Conservation (phyloP, 2,888 invertebrate species). For the Rhogogaster chlorosoma region DNA sequence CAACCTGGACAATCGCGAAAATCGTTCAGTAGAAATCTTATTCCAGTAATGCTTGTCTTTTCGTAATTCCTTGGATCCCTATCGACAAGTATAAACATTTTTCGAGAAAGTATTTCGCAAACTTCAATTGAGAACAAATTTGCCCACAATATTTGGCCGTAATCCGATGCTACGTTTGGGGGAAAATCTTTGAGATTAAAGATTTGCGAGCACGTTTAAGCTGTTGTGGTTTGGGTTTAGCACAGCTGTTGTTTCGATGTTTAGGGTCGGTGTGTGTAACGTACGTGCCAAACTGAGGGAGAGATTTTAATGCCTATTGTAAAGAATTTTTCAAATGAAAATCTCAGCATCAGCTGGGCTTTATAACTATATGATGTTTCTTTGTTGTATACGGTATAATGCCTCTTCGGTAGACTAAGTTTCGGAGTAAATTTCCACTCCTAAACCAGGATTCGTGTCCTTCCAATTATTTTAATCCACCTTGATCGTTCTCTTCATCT, state of each 20-base stretch:
- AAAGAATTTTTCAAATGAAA: not conserved
- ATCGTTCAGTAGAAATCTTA: too few relatives aligned
- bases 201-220: not conserved
- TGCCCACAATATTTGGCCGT: not conserved
- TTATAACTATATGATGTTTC: not conserved
- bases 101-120: not conserved
- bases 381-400: not conserved
- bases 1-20: too few relatives aligned
- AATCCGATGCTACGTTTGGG: not conserved
- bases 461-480: not conserved
- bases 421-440: not conserved
- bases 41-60: not conserved
- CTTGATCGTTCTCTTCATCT: not conserved
- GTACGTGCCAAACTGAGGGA: not conserved
- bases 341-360: not conserved
- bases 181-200: not conserved
- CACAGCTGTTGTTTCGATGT: not conserved
- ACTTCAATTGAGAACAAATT: not conserved
- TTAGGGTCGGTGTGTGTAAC: not conserved
- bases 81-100: not conserved
- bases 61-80: not conserved
- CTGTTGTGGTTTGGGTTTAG: not conserved
- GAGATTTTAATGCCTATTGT: conserved; percentile 22
- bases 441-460: not conserved
- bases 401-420: not conserved